Base-by-base conservation (phyloP, 2,113 vertebrate species). In the Pterocles gutturalis region DNA sequence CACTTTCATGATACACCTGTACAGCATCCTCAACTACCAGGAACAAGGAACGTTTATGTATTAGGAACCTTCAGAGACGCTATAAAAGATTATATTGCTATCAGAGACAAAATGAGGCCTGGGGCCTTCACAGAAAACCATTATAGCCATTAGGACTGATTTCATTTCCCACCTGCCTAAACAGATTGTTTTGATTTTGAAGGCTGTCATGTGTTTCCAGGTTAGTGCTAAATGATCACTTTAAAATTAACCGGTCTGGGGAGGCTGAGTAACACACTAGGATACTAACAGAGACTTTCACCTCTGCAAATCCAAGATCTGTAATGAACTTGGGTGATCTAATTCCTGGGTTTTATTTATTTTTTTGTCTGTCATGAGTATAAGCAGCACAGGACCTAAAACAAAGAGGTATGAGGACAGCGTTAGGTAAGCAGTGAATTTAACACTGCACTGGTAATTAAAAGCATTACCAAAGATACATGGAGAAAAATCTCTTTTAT, bases 1-100 rank as follows among this genome's bases (percentile, higher is more conserved):
- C 76, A 84, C 95, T 97, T 98, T 97, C 96, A 95, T 81, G 83
- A 96, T 95, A 89, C 96, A 98, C 96, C 97, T 97, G 95, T 96
- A 94, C 36, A 87, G 94, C 94, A 95, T 93, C 90, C 83, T 95
- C 88, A 90, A 87, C 76, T 91, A 95, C 96, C 95, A 98, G 92
- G 93, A 97, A 95, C 87, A 86, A 94, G 75, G 62, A 96, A 85
- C 21, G 5, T 41, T 94, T 89, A 67, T 96, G 97, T 97, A 96
- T 90, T 96, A 95, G 96, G 94, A 93, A 96, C 97, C 93, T 95
- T 95, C 97, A 86, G 95, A 96, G 95, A 97, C 60, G 91, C 93
- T 93, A 54, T 98, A 96, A 98, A 96, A 92, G 88, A 96, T 95
- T 96, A 97, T 75, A 95, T 94, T 96, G 71, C 97, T 96, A 95